Base-by-base conservation (phyloP, 2,888 invertebrate genomes). In the Tanypteryx hageni region DNA sequence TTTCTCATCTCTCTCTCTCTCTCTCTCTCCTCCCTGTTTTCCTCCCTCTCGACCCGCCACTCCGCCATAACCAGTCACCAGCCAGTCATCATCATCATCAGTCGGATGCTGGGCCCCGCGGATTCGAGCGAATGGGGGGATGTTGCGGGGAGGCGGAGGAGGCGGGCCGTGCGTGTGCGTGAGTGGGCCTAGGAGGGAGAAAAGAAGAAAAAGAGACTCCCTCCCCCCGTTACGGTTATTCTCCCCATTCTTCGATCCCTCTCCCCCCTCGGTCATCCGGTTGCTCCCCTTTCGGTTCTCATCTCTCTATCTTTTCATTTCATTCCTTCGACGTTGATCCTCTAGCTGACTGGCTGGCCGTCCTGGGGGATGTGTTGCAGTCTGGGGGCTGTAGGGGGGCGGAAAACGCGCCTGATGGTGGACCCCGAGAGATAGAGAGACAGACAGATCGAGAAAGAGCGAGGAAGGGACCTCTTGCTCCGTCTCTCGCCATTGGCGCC, bases 311-410 rank as follows among this genome's bases (percentile, higher is more conserved):
- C 89, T 64, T 64, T 89, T 89, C 89, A 89, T 89, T 89, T 89
- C 64, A 89, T 89, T 89, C 89, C 64, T 89, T 64, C 89, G 31
- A 31, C 89, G 89, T 89, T 61, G 89, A 89, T 64, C 89, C 89
- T 89, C 44, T 89, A 44, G 89, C 64, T 89, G 89, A 18, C 57
- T 83, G 83, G 22, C 86, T 86, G 61, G 89, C 89, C 64, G 61
- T 61, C 64, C 89, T 31, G 31, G 89, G 89, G 89, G 61, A 64
- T 61, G 89, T 64, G 64, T 64, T 68, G 44, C 13, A 64, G 44
- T 68, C 16, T 10, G 22, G 76, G 22, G 44, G 44, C 44, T 44
- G 44, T 44, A 57, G 83, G 44, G 83, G 56, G 68, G 44, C 64
- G 89, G 64, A 64, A 31, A 89, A 68, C 89, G 44, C 61, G 31